Percentiles rank a stretch among this genome's conserved stretches.
phyloP scores from a whole-genome alignment of 1,140 invertebrate species.

The Matsumurasca onukii region DNA sequence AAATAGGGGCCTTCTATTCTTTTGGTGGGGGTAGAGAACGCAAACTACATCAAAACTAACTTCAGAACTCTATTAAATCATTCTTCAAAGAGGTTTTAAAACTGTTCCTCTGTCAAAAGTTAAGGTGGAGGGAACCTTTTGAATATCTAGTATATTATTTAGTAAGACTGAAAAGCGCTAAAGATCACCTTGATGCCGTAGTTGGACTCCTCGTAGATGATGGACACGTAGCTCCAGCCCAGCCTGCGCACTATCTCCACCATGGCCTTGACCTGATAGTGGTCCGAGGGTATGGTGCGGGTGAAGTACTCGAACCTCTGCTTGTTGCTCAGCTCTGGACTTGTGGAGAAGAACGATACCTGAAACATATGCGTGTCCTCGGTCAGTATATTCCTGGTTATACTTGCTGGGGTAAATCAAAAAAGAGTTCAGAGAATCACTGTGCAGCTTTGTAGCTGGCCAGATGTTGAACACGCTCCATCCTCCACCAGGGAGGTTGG shows the following conservation, averaged over 20 bases:
- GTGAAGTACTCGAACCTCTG: slow-evolving; percentile 94
- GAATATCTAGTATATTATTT: background rate
- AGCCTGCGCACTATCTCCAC: slow-evolving; percentile 85
- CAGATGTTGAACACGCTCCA: too few relatives aligned
- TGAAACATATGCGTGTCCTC: too few relatives aligned
- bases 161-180: slow-evolving; percentile 35
- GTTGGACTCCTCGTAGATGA: slow-evolving; percentile 95
- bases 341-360: slow-evolving; percentile 96
- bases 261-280: slow-evolving; percentile 94
- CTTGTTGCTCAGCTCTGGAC: slow-evolving; percentile 91
- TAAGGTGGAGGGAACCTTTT: too few relatives aligned
- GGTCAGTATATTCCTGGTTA: too few relatives aligned
- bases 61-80: slow-evolving; percentile 61
- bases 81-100: too few relatives aligned
- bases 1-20: too few relatives aligned
- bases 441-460: too few relatives aligned
- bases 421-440: too few relatives aligned
- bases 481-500: too few relatives aligned
- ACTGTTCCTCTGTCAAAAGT: too few relatives aligned
- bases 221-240: slow-evolving; percentile 92
- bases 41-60: slow-evolving; percentile 44
- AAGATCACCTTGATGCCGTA: slow-evolving; percentile 96
- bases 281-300: slow-evolving; percentile 92
- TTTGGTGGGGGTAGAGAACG: background rate
- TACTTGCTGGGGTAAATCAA: too few relatives aligned